These are phyloP conservation scores for Latheticus oryzae DNA, from an alignment of 2,888 invertebrate genomes.

Conservation along the genomic window DNA sequence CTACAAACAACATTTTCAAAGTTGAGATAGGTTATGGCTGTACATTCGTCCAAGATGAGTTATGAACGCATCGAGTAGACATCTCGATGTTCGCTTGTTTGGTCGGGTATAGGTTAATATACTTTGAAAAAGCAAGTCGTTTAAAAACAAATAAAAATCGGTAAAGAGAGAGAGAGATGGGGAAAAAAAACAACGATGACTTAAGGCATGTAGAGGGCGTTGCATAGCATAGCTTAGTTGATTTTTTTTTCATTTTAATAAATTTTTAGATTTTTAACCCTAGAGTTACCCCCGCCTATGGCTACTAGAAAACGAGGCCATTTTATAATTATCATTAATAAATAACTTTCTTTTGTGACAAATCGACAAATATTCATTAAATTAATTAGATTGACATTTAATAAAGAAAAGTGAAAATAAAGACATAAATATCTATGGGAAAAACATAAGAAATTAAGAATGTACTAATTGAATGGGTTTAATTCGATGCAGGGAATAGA, in stretches of 20 bases:
- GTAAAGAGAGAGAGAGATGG: slow-evolving; percentile 51
- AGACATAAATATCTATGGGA: slow-evolving; percentile 57
- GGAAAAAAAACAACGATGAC: too few relatives aligned
- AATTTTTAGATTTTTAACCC: too few relatives aligned
- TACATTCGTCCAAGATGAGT: slow-evolving; percentile 53
- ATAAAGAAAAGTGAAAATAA: slow-evolving; percentile 52
- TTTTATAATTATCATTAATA: slow-evolving; percentile 32
- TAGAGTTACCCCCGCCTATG: background rate
- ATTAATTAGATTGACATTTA: slow-evolving; percentile 39
- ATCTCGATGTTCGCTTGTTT: slow-evolving; percentile 42
- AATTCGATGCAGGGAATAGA: slow-evolving; percentile 61
- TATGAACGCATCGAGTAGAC: slow-evolving; percentile 46
- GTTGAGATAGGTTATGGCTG: slow-evolving; percentile 65
- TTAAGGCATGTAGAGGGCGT: slow-evolving; percentile 58
- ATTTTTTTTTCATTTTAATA: slow-evolving; percentile 45
- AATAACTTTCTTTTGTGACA: slow-evolving; percentile 38
- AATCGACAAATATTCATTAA: slow-evolving; percentile 39
- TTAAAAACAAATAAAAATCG: slow-evolving; percentile 62
- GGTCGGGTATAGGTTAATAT: slow-evolving; percentile 63
- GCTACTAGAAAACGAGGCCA: slow-evolving; percentile 27
- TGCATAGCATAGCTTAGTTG: slow-evolving; percentile 51
- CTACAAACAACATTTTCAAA: slow-evolving; percentile 65
- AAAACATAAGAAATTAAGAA: slow-evolving; percentile 58
- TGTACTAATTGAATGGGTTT: slow-evolving; percentile 61
- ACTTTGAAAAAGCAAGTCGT: slow-evolving; percentile 65